Percentiles rank a stretch among this genome's conserved stretches.
Conservation (phyloP, 2,797 vertebrate species). For the Denticeps clupeoides region DNA sequence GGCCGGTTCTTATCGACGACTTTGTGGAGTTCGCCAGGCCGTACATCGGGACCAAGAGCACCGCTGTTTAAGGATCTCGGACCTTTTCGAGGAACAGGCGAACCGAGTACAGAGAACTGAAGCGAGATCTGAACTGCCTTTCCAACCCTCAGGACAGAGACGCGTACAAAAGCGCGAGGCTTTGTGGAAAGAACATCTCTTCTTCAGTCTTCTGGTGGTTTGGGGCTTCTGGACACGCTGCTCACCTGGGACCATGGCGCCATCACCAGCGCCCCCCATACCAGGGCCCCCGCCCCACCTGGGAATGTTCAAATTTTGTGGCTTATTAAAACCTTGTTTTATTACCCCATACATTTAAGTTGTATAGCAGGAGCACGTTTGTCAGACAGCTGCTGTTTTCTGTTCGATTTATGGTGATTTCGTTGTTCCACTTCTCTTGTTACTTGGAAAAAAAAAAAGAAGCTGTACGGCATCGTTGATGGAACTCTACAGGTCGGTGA, state of each 20-base stretch:
- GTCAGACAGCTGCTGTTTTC: conserved; percentile 13
- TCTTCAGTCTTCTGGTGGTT: conserved; percentile 78
- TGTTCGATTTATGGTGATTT: conserved; percentile 37
- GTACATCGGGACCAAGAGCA: conserved; percentile 94
- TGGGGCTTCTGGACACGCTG: conserved; percentile 79
- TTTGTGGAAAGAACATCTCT: conserved; percentile 69
- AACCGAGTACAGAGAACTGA: conserved; percentile 71
- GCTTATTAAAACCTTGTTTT: conserved; percentile 47
- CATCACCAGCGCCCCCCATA: too few relatives aligned
- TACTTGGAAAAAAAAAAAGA: conserved; percentile 16
- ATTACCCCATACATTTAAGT: conserved; percentile 54
- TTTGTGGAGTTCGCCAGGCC: conserved; percentile 99
- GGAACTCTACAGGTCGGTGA: too few relatives aligned
- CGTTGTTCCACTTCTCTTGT: conserved; percentile 25
- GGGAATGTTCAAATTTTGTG: conserved; percentile 36
- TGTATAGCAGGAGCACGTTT: too few relatives aligned
- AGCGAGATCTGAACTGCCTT: conserved; percentile 82
- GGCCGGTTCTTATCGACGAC: conserved; percentile 96
- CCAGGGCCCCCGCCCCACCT: conserved; percentile 45
- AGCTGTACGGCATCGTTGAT: too few relatives aligned
- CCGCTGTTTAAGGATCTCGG: conserved; percentile 76
- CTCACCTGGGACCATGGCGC: too few relatives aligned
- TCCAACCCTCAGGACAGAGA: conserved; percentile 75
- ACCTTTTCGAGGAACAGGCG: conserved; percentile 49
- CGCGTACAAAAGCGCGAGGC: conserved; percentile 82